phyloP scores from a whole-genome alignment of 2,113 vertebrate species.

The Gyps fulvus region DNA sequence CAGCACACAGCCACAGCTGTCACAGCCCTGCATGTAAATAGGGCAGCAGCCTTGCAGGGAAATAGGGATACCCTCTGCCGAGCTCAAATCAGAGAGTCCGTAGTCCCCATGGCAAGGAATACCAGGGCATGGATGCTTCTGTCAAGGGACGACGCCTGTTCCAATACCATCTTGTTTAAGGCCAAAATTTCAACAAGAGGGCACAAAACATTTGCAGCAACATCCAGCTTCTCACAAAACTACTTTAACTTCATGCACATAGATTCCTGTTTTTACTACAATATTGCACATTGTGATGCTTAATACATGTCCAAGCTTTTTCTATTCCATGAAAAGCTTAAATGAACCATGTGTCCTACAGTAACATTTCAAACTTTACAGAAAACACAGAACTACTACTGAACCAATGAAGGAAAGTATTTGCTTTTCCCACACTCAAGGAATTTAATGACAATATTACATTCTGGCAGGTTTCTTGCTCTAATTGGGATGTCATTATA shows the following conservation, averaged over 20 bases:
- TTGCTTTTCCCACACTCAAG: neutral
- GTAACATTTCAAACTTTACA: neutral
- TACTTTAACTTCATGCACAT: neutral
- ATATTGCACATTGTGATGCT: neutral
- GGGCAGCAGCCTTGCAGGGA: neutral
- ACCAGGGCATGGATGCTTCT: neutral
- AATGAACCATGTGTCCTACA: neutral
- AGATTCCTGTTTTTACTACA: neutral
- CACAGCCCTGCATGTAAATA: neutral
- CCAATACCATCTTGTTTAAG: neutral
- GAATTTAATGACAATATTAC: neutral
- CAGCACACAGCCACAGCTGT: neutral
- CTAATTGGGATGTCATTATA: neutral
- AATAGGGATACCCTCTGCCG: accelerated
- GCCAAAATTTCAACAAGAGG: neutral
- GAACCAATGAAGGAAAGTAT: neutral
- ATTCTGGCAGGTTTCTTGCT: neutral
- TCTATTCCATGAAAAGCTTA: neutral
- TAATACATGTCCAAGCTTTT: neutral
- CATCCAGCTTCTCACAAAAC: neutral
- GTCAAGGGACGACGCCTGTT: accelerated
- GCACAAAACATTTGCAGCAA: neutral
- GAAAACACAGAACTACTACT: neutral
- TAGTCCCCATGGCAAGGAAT: neutral
- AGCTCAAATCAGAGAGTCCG: neutral